A percentile compares a stretch with the other conserved stretches of the same genome.
phyloP scores from a whole-genome alignment of 2,797 vertebrate genomes.

The Merluccius polli region DNA sequence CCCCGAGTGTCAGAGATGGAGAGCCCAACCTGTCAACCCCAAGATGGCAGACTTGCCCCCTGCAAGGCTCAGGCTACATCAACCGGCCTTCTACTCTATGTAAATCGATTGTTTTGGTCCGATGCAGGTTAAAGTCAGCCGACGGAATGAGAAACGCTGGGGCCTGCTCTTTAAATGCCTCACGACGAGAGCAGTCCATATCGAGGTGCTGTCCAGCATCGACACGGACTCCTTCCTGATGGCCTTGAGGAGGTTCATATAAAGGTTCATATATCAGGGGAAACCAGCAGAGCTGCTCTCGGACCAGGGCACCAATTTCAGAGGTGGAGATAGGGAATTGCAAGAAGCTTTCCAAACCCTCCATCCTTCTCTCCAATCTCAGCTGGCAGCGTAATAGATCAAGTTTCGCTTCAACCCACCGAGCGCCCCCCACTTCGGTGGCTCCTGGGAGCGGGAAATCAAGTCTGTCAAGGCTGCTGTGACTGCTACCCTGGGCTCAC shows the following conservation, averaged over 20 bases:
- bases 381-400: not conserved
- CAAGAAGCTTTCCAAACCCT: constrained; percentile 2
- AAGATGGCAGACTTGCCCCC: not conserved
- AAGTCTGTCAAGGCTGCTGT: constrained; percentile 5
- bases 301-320: constrained; percentile 6
- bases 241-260: not conserved
- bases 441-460: constrained; percentile 12
- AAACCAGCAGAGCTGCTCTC: not conserved
- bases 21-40: not conserved
- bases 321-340: constrained; percentile 3
- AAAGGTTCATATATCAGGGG: no score
- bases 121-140: not conserved
- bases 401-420: constrained; percentile 10
- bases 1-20: not conserved
- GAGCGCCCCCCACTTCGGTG: constrained; percentile 6
- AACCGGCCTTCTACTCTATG: not conserved
- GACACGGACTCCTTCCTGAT: not conserved
- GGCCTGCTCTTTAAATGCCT: constrained; percentile 2
- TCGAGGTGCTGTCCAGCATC: not conserved
- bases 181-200: not conserved
- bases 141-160: constrained; percentile 6
- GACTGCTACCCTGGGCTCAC: not conserved
- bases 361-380: not conserved
- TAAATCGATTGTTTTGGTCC: constrained; percentile 8
- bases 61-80: not conserved